Evolutionary conservation across 2,888 invertebrate genomes (phyloP), one percentile per base, ranked within the genome.

Genomic region (Macaria notata): DNA sequence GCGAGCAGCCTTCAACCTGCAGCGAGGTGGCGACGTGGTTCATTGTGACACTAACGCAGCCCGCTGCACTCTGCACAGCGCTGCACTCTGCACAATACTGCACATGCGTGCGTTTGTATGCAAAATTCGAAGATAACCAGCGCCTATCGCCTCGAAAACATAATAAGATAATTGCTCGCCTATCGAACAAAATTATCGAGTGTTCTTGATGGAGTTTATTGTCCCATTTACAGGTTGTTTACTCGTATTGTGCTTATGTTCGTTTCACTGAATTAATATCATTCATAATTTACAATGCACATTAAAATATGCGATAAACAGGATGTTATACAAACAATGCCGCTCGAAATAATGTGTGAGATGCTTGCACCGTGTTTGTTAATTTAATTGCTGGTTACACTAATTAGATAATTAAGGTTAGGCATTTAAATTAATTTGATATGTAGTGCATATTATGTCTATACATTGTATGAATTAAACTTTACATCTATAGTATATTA

Each of bases 141-240:
- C 69, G 70, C 68, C 65, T 78, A 78, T 78, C 73, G 71, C 68
- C 70, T 78, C 71, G 73, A 79, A 82, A 81, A 80, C 78, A 79
- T 79, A 83, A 83, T 82, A 74, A 81, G 81, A 86, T 84, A 84
- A 85, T 81, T 79, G 76, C 74, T 82, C 78, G 82, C 77, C 78
- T 79, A 86, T 84, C 78, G 73, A 75, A 73, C 76, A 78, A 69
- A 77, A 76, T 78, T 78, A 84, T 83, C 78, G 76, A 66, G 67
- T 71, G 88, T 82, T 84, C 86, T 86, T 87, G 84, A 83, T 87
- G 83, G 73, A 83, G 89, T 87, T 87, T 88, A 83, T 86, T 84
- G 88, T 75, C 76, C 89, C 68, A 83, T 75, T 84, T 89, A 77
- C 76, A 83, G 87, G 86, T 88, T 87, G 81, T 87, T 88, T 83